A percentile compares a stretch with the other conserved stretches of the same genome.
Conservation (phyloP, 2,888 invertebrate genomes). For the Oegoconia quadripuncta region DNA sequence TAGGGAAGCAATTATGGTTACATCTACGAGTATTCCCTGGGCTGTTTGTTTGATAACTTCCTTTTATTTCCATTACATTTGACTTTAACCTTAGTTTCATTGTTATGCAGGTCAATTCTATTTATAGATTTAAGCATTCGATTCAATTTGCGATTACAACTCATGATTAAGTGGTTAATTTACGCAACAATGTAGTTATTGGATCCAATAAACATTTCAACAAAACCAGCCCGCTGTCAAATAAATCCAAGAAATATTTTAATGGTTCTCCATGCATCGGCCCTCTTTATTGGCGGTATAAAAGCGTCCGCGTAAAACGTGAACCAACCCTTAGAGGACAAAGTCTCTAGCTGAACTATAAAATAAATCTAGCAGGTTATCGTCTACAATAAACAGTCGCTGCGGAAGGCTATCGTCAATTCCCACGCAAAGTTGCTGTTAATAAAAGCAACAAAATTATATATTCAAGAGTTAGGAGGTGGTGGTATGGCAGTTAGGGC, state of each 20-base stretch:
- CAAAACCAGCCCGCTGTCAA: conserved; percentile 63
- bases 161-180: conserved; percentile 53
- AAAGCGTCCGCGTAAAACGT: conserved; percentile 50
- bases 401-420: conserved; percentile 74
- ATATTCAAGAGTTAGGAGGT: conserved; percentile 78
- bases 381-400: conserved; percentile 73
- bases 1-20: conserved; percentile 59
- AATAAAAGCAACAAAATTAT: conserved; percentile 79
- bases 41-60: conserved; percentile 36
- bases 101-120: not conserved
- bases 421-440: conserved; percentile 78
- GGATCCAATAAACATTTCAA: conserved; percentile 64
- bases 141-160: conserved; percentile 34
- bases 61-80: conserved; percentile 36
- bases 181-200: conserved; percentile 62
- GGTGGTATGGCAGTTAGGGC: conserved; percentile 73
- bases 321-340: conserved; percentile 59
- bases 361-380: conserved; percentile 78
- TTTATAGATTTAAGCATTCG: conserved; percentile 3
- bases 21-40: conserved; percentile 51
- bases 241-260: conserved; percentile 76
- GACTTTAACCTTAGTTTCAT: conserved; percentile 11
- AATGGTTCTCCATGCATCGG: conserved; percentile 62
- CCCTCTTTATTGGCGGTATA: conserved; percentile 71
- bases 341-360: conserved; percentile 66